phyloP scores from a whole-genome alignment of 2,888 invertebrate genomes.

The Dasypogon diadema region DNA sequence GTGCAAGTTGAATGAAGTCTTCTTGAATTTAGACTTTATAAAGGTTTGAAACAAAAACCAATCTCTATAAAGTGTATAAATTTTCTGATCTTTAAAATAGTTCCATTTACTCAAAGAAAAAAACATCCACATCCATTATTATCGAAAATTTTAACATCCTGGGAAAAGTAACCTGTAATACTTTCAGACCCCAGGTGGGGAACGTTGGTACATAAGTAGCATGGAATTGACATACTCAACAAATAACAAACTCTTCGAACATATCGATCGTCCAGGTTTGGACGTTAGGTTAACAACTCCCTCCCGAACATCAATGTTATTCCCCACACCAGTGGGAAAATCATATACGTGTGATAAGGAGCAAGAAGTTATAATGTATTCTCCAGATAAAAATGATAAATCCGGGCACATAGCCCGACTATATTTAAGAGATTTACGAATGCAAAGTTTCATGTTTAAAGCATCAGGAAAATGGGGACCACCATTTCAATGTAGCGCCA shows the following conservation, averaged over 20 bases:
- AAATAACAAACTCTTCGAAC: conserved; percentile 73
- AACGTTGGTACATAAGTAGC: conserved; percentile 87
- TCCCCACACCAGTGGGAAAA: conserved; percentile 89
- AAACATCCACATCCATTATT: no score
- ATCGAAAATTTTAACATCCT: no score
- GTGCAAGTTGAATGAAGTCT: no score
- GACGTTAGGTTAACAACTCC: conserved; percentile 73
- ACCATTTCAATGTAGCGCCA: conserved; percentile 69
- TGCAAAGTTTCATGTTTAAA: conserved; percentile 92
- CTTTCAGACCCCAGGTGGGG: conserved; percentile 85
- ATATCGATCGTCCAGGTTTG: conserved; percentile 72
- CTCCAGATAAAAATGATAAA: conserved; percentile 68
- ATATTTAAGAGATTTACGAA: conserved; percentile 77
- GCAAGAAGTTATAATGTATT: conserved; percentile 75
- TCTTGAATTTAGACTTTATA: no score
- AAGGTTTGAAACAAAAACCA: no score
- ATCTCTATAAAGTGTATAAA: no score
- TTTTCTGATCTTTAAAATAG: no score
- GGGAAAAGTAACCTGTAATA: no score
- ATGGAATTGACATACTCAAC: conserved; percentile 82
- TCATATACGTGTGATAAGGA: conserved; percentile 83
- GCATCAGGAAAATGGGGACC: conserved; percentile 74
- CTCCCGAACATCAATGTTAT: conserved; percentile 74
- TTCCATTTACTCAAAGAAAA: no score
- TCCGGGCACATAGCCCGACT: conserved; percentile 74